A percentile compares a stretch with the other conserved stretches of the same genome.
These are phyloP conservation scores for Anthopleura sola DNA, from an alignment of 64 coral and sea anemone species.

Conservation along the genomic window DNA sequence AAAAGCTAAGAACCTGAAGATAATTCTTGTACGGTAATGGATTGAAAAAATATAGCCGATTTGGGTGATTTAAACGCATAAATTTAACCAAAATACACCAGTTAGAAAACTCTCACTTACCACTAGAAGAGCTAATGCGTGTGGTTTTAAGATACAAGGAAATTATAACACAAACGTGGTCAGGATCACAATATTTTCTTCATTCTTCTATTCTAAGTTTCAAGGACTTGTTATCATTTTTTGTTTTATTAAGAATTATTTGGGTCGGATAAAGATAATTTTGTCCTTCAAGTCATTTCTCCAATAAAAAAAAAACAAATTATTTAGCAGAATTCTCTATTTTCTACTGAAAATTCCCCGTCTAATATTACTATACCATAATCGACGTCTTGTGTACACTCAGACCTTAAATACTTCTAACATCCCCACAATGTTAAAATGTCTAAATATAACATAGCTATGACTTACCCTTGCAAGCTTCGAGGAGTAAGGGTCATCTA, in stretches of 20 bases:
- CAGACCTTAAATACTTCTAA: not conserved
- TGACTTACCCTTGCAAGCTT: slow-evolving; percentile 78
- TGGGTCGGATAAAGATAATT: too few relatives aligned
- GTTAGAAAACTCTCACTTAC: not conserved
- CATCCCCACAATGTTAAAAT: not conserved
- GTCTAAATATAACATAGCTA: not conserved
- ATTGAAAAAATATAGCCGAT: not conserved
- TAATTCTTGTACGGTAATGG: not conserved
- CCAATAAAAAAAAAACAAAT: too few relatives aligned
- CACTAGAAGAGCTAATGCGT: not conserved
- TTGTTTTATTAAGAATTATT: too few relatives aligned
- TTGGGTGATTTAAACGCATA: not conserved
- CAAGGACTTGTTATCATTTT: not conserved
- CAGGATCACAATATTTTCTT: not conserved
- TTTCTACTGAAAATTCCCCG: too few relatives aligned
- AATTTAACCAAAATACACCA: not conserved
- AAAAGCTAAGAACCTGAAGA: not conserved
- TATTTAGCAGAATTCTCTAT: not conserved
- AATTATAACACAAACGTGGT: not conserved
- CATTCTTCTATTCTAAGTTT: not conserved
- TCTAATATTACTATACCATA: too few relatives aligned
- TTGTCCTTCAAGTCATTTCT: not conserved
- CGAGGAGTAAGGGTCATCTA: slow-evolving; percentile 84
- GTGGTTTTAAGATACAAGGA: not conserved
- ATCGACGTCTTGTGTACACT: too few relatives aligned